A percentile compares a stretch with the other conserved stretches of the same genome.
These are phyloP conservation scores for Poeciliopsis turneri DNA, from an alignment of 2,797 vertebrate genomes.

Conservation along the genomic window DNA sequence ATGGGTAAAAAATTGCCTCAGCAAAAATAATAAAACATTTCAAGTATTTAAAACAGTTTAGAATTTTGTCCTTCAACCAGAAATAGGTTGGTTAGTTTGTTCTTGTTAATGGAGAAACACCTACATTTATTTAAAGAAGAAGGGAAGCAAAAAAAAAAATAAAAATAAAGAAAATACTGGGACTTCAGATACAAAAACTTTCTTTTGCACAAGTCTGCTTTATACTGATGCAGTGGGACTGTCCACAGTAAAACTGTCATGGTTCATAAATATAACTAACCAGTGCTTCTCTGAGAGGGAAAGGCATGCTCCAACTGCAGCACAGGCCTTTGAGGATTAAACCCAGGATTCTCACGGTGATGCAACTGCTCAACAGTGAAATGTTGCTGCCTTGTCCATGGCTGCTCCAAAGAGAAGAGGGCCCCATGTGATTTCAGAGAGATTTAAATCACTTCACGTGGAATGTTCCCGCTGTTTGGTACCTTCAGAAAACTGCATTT, in stretches of 20 bases:
- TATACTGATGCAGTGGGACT: conserved; percentile 75
- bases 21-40: background rate
- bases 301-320: conserved; percentile 58
- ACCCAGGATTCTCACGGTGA: conserved; percentile 41
- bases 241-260: conserved; percentile 64
- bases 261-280: conserved; percentile 78
- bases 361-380: conserved; percentile 47
- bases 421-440: conserved; percentile 13
- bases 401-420: conserved; percentile 14
- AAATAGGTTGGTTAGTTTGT: background rate
- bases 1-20: background rate
- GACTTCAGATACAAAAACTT: conserved; percentile 35
- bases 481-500: conserved; percentile 11
- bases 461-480: conserved; percentile 28
- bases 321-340: conserved; percentile 55
- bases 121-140: background rate
- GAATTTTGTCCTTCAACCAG: background rate
- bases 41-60: background rate
- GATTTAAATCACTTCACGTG: conserved; percentile 30
- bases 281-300: conserved; percentile 63
- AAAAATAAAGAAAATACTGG: conserved; percentile 31
- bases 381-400: conserved; percentile 1
- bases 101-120: background rate
- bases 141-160: conserved; percentile 15
- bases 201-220: conserved; percentile 53